Evolutionary conservation across 2,113 vertebrate genomes (phyloP), one percentile per base, ranked within the genome.

Genomic region (Lethenteron reissneri): DNA sequence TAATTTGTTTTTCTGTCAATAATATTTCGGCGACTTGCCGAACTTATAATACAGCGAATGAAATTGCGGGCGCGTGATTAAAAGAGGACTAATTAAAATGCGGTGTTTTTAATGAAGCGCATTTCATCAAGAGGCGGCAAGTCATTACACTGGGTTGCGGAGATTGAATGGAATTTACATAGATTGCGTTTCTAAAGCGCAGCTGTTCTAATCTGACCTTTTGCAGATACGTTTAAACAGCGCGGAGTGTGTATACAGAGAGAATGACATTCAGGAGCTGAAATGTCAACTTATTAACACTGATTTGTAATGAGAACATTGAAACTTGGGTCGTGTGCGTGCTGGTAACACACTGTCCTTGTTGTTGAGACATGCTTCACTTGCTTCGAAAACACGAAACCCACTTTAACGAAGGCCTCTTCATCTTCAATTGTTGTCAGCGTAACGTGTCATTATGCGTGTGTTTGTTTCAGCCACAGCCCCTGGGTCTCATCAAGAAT

Each of bases 1-100:
- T 68, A 68, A 68, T 68, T 68, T 68, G 64, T 68, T 68, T 68
- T 68, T 68, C n/a, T 25, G n/a, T 25, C 64, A 68, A n/a, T 17
- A n/a, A 19, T 19, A 15, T 19, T 25, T 11, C 64, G 11, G n/a
- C 64, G n/a, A n/a, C n/a, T 25, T 25, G n/a, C 64, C 10, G 11
- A 68, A 17, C 64, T 68, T 68, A n/a, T 25, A 68, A 11, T 25
- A 68, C 64, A n/a, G 25, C 64, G n/a, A 41, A 41, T 41, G 41
- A 41, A 41, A 41, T 41, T 41, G 41, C 41, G 41, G 41, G 41
- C 41, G 41, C 41, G 41, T 41, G 41, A 41, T 41, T 41, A 41
- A 64, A 64, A 19, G 14, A 14, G 60, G 14, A 19, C 60, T 64
- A 64, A 64, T 64, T 64, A 64, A 64, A 64, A 64, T 19, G 60